Evolutionary conservation across 2,797 vertebrate species (phyloP), one percentile per base, ranked within the genome.

Genomic region (Saxicola maurus): DNA sequence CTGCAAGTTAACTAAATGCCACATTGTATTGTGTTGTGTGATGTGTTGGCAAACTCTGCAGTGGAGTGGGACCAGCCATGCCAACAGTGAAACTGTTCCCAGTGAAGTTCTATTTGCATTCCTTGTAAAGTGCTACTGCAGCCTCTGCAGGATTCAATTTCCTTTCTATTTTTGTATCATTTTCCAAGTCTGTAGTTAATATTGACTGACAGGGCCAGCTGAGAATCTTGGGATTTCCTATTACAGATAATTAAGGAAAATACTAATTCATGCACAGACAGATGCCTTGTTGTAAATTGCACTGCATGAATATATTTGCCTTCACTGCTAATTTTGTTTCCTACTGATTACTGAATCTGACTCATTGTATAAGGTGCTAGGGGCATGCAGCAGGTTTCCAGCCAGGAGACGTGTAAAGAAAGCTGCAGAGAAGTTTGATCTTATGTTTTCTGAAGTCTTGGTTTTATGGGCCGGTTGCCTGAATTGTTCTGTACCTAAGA

Each of bases 161-260:
- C 86, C 66, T 61, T 93, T 93, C 93, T 95, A 82, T 91, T 94
- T 94, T 93, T 93, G 45, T 74, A 80, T 55, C 5, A 28, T 89
- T 95, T 95, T 95, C 82, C 77, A 91, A 94, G 74, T 66, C 83
- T 82, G 68, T 90, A 78, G 92, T 91, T 95, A 93, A 94, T 82
- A 93, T 61, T 90, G 94, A 94, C 65, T 93, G 94, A 93, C 83
- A 71, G 64, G 71, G 74, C 68, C 86, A 89, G 81, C 76, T 83
- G 91, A 92, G 89, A 90, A 90, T 93, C 82, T 87, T 90, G 90
- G 85, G 79, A 94, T 95, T 96, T 94, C 84, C 89, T 90, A 92
- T 93, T 91, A 89, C n/a, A 80, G 87, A 87, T 87, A 94, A 93
- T 94, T 93, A 94, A 92, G 90, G 91, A 90, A 95, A 96, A 93